phyloP scores from a whole-genome alignment of 2,888 invertebrate species.

The Epinotia demarniana region DNA sequence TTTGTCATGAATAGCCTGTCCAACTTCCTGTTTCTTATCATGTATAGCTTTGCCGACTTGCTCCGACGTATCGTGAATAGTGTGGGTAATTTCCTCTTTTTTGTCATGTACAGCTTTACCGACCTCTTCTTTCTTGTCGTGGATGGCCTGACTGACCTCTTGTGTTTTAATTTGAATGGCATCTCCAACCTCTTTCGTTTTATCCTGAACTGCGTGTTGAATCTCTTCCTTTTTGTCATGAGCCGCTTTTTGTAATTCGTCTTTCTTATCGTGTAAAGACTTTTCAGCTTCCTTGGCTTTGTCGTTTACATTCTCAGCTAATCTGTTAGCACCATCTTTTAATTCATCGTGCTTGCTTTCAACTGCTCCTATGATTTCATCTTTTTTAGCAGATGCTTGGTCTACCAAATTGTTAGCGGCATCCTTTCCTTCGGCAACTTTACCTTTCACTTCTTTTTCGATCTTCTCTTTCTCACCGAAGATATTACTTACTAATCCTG shows the following conservation, averaged over 20 bases:
- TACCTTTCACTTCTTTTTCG: slow-evolving; percentile 73
- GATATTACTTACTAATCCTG: slow-evolving; percentile 76
- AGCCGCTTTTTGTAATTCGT: slow-evolving; percentile 40
- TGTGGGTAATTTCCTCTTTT: slow-evolving; percentile 40
- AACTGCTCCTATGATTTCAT: slow-evolving; percentile 63
- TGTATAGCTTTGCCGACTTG: slow-evolving; percentile 50
- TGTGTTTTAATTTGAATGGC: slow-evolving; percentile 54
- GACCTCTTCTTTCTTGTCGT: slow-evolving; percentile 50
- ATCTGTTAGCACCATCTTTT: slow-evolving; percentile 55
- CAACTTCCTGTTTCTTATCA: slow-evolving; percentile 48
- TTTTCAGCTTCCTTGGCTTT: slow-evolving; percentile 61
- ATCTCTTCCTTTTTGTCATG: slow-evolving; percentile 50
- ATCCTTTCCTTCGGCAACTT: slow-evolving; percentile 71
- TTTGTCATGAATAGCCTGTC: slow-evolving; percentile 47
- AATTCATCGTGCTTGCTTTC: slow-evolving; percentile 65
- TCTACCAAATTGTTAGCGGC: slow-evolving; percentile 67
- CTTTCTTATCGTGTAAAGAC: slow-evolving; percentile 48
- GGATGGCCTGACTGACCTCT: slow-evolving; percentile 42
- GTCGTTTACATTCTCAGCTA: slow-evolving; percentile 54
- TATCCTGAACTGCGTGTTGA: slow-evolving; percentile 46
- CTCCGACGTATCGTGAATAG: slow-evolving; percentile 48
- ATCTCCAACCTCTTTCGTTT: slow-evolving; percentile 51
- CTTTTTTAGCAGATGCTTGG: slow-evolving; percentile 68
- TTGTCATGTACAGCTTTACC: slow-evolving; percentile 53
- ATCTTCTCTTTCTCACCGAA: slow-evolving; percentile 79